Base-by-base conservation (phyloP, 2,888 invertebrate species). In the Caenorhabditis sp. region DNA sequence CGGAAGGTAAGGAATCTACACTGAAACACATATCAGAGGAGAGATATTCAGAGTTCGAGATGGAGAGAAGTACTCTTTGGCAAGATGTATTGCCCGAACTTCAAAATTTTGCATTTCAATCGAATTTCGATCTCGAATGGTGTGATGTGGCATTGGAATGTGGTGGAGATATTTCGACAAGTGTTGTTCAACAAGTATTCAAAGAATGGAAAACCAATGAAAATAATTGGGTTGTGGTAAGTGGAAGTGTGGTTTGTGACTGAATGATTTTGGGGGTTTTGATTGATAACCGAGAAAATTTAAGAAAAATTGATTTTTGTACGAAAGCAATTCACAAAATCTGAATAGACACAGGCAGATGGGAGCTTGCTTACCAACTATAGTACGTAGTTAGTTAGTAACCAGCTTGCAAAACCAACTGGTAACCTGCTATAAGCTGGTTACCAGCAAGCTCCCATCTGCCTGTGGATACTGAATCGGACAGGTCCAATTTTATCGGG, bases 61-160 rank as follows among this genome's bases (percentile, higher is more conserved):
- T 81, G 36, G 87, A 87, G 55, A 69, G 83, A 19, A 62, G 77
- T 23, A 67, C 79, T 8, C 60, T 87, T 6, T 83, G 84, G 77
- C 67, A 67, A 17, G 81, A 84, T 27, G 81, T 87, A 3, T 49
- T 87, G 19, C 84, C 84, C 4, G 87, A 87, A 31, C 79, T 89
- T 17, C 88, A 88, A 62, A 81, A 84, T 24, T 81, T 86, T 58
- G 88, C 88, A 66, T 79, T 80, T 27, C 83, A 87, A 19, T 81
- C 83, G 37, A 88, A 88, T 19, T 86, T 86, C 64, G 89, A 89
- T 64, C 69, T 89, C 31, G 82, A 85, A 60, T 82, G 76, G 55
- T 69, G 76, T 51, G 79, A 82, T 59, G 74, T 77, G 43, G 19
- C 69, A 12, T 59, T 78, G 31, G 81, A 81, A 53, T 65, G 53